Conservation (phyloP, 2,113 vertebrate species). For the Epinephelus lanceolatus region DNA sequence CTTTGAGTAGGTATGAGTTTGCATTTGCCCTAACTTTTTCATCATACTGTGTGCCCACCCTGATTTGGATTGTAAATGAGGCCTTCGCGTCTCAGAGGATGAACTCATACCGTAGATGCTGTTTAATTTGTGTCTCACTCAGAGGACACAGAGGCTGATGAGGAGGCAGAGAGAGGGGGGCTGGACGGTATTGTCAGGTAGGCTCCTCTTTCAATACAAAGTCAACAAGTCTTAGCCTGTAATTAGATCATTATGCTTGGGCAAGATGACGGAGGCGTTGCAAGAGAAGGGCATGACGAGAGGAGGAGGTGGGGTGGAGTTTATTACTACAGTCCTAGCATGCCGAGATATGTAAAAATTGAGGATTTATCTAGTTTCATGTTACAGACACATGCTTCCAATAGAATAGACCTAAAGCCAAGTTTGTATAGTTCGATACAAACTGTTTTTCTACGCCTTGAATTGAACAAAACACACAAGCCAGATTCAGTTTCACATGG, state of each 20-base stretch:
- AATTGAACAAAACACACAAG: conserved; percentile 11
- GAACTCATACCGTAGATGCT: conserved; percentile 40
- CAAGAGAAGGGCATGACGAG: conserved; percentile 34
- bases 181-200: conserved; percentile 67
- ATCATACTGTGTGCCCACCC: conserved; percentile 58
- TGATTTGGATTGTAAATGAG: conserved; percentile 87
- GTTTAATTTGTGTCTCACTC: conserved; percentile 34
- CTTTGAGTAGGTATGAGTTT: conserved; percentile 61
- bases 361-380: conserved; percentile 45
- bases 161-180: conserved; percentile 16
- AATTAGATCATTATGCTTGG: conserved; percentile 82
- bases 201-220: conserved; percentile 71
- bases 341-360: conserved; percentile 57
- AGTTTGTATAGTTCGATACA: background rate
- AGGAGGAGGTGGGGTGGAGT: conserved; percentile 58
- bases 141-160: conserved; percentile 24
- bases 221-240: conserved; percentile 83
- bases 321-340: conserved; percentile 46
- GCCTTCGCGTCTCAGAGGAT: conserved; percentile 51
- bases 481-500: background rate
- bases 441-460: conserved; percentile 3
- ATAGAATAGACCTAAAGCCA: conserved; percentile 19
- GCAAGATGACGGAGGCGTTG: conserved; percentile 52
- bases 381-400: conserved; percentile 30
- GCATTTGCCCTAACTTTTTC: conserved; percentile 68